phyloP scores from a whole-genome alignment of 2,113 vertebrate genomes.

The Delphinapterus leucas region DNA sequence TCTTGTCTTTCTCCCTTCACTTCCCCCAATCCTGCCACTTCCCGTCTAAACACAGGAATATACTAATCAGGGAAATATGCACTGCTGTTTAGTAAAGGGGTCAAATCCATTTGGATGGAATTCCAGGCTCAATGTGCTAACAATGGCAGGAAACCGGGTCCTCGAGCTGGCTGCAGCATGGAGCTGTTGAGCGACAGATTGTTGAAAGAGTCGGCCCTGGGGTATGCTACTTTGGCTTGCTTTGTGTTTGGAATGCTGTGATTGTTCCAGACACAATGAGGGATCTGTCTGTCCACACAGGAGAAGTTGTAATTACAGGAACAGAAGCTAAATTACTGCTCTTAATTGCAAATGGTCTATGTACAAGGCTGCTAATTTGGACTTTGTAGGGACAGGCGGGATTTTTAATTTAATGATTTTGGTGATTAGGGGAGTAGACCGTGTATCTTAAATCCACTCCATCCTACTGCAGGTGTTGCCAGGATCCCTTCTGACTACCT shows the following conservation, averaged over 20 bases:
- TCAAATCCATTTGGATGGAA: slow-evolving; percentile 86
- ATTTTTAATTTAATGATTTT: background rate
- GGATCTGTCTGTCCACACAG: slow-evolving; percentile 42
- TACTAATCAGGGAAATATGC: slow-evolving; percentile 83
- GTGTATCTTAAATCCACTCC: background rate
- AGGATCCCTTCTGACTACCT: background rate
- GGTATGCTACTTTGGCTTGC: slow-evolving; percentile 43
- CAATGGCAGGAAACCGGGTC: slow-evolving; percentile 84
- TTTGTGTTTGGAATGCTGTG: slow-evolving; percentile 70
- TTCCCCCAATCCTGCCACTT: slow-evolving; percentile 21
- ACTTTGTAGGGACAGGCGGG: background rate
- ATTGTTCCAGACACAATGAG: slow-evolving; percentile 64
- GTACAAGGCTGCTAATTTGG: background rate
- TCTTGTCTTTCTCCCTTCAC: slow-evolving; percentile 45
- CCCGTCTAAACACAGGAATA: slow-evolving; percentile 79
- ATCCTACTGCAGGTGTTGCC: background rate
- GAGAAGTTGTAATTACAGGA: slow-evolving; percentile 63
- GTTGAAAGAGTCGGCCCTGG: slow-evolving; percentile 71
- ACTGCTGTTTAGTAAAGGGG: slow-evolving; percentile 76
- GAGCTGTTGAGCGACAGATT: slow-evolving; percentile 47
- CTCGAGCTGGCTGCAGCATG: slow-evolving; percentile 47
- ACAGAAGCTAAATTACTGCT: slow-evolving; percentile 49
- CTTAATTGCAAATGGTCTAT: background rate
- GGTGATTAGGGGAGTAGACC: background rate
- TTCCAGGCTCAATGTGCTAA: slow-evolving; percentile 79